These are phyloP conservation scores for Agonopterix subpropinquella DNA, from an alignment of 2,888 invertebrate species.

Conservation along the genomic window DNA sequence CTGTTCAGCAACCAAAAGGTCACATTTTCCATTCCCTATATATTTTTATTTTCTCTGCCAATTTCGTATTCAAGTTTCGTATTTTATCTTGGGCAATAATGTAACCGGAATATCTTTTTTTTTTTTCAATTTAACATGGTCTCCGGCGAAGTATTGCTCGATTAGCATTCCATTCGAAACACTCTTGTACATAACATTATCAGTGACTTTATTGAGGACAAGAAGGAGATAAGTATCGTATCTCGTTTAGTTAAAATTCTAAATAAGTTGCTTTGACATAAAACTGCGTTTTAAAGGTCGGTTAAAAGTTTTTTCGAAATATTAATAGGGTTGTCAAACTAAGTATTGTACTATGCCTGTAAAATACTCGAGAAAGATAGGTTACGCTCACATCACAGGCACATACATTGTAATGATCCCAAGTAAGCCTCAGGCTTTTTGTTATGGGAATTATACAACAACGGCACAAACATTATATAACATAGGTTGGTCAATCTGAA, in stretches of 20 bases:
- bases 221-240: background rate
- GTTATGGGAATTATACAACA: too few species aligned
- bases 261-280: background rate
- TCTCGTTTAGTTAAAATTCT: background rate
- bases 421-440: too few species aligned
- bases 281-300: too few species aligned
- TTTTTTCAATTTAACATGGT: constrained; percentile 7
- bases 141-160: background rate
- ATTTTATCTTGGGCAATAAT: constrained; percentile 16
- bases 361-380: too few species aligned
- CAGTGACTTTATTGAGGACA: background rate
- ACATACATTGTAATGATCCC: too few species aligned
- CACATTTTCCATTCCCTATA: background rate
- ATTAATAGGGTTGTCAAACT: background rate
- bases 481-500: too few species aligned
- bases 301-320: background rate
- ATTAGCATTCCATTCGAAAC: constrained; percentile 5
- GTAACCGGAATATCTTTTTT: constrained; percentile 8
- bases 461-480: too few species aligned
- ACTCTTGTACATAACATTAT: background rate
- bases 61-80: constrained; percentile 17
- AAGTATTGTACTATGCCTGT: background rate
- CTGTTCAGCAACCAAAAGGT: background rate
- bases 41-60: background rate
- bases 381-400: too few species aligned